A percentile compares a stretch with the other conserved stretches of the same genome.
Conservation (phyloP, 2,888 invertebrate genomes). For the Clanis bilineata region DNA sequence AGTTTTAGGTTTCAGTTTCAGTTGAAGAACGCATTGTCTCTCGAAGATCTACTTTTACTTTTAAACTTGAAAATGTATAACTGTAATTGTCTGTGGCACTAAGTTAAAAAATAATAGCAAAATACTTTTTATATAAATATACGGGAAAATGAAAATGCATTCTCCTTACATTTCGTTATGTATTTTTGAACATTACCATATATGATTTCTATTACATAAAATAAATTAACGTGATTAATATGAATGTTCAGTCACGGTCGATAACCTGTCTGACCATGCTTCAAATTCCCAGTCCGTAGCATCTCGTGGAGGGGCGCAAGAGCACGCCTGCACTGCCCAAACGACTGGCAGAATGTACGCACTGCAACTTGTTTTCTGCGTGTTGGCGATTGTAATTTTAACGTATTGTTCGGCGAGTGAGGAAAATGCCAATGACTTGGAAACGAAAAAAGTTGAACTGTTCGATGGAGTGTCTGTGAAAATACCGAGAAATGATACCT, state of each 20-base stretch:
- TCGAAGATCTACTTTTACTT: too few species aligned
- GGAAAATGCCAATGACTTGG: constrained; percentile 31
- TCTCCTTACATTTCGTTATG: too few species aligned
- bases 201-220: neutral
- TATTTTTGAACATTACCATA: neutral
- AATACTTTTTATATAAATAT: too few species aligned
- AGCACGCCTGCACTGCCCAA: constrained; percentile 42
- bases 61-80: too few species aligned
- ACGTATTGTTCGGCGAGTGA: constrained; percentile 36
- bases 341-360: constrained; percentile 61
- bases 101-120: too few species aligned
- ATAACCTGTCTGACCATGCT: constrained; percentile 8
- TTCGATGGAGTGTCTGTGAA: constrained; percentile 61
- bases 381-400: constrained; percentile 34
- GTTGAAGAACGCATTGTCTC: too few species aligned
- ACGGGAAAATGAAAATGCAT: neutral
- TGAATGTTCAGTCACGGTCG: neutral
- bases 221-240: neutral
- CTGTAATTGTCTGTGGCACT: too few species aligned
- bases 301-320: constrained; percentile 36
- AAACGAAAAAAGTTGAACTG: constrained; percentile 53
- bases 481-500: constrained; percentile 52
- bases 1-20: too few species aligned
- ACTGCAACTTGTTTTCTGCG: constrained; percentile 46
- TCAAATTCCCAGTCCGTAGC: constrained; percentile 15